phyloP scores from a whole-genome alignment of 2,113 vertebrate species.

The Cyanoramphus novaezelandiae region DNA sequence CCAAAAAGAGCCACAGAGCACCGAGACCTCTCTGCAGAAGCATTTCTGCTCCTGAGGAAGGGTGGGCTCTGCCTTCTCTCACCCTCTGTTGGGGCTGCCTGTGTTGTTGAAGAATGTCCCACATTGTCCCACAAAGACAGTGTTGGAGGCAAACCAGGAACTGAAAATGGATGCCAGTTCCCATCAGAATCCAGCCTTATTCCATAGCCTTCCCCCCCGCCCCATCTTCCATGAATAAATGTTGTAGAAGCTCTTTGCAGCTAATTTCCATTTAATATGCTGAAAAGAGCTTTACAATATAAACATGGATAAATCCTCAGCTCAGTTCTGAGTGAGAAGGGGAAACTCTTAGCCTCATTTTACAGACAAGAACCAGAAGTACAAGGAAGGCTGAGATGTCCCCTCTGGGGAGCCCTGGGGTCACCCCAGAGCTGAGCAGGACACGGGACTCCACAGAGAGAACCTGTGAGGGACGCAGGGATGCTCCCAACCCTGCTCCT shows the following conservation, averaged over 20 bases:
- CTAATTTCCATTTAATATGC: background rate
- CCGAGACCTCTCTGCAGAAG: background rate
- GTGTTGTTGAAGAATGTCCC: background rate
- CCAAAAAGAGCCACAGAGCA: background rate
- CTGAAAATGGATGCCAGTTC: background rate
- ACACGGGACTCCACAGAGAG: background rate
- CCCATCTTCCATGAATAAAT: background rate
- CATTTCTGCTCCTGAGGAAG: background rate
- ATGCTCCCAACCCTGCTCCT: background rate
- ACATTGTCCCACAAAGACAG: background rate
- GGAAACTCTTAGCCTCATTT: background rate
- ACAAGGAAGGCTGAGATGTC: background rate
- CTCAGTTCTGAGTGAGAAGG: background rate
- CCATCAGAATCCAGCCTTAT: background rate
- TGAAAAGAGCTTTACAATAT: background rate
- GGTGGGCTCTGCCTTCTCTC: accelerated
- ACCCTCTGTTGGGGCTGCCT: background rate
- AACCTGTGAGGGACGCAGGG: background rate
- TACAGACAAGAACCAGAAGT: background rate
- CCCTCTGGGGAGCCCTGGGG: background rate
- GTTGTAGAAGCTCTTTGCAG: background rate
- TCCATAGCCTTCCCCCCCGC: background rate
- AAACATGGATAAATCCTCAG: background rate
- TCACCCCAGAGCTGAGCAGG: background rate
- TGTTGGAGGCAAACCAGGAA: background rate